Evolutionary conservation across 2,888 invertebrate species (phyloP).

Genomic region (Hyppa rectilinea): DNA sequence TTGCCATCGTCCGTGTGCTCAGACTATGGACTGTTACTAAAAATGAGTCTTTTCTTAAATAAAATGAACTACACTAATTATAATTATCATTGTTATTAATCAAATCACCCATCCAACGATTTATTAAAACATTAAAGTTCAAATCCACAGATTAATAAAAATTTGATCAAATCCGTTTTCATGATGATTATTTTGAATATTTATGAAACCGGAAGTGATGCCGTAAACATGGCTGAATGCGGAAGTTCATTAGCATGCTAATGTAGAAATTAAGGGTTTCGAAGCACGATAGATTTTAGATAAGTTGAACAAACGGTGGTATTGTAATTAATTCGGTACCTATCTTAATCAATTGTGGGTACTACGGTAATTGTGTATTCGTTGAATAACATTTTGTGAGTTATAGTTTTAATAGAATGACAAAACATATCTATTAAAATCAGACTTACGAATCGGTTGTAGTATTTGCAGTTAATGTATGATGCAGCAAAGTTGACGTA

Average conservation of each 20-base stretch:
- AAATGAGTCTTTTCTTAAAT: too few relatives aligned
- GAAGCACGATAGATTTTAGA: slow-evolving; percentile 26
- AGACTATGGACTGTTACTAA: too few relatives aligned
- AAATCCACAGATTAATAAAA: slow-evolving; percentile 19
- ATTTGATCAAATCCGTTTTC: background rate
- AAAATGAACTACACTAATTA: too few relatives aligned
- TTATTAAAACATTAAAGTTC: slow-evolving; percentile 2
- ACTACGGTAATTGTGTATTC: too few relatives aligned
- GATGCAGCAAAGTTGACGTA: too few relatives aligned
- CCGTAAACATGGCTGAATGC: slow-evolving; percentile 34
- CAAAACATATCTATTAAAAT: too few relatives aligned
- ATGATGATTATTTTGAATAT: slow-evolving; percentile 32
- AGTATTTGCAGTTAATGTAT: too few relatives aligned
- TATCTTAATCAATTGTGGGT: too few relatives aligned
- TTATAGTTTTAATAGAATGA: too few relatives aligned
- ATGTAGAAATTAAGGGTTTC: slow-evolving; percentile 51
- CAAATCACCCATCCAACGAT: background rate
- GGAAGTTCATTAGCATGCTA: slow-evolving; percentile 47
- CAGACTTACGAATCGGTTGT: too few relatives aligned
- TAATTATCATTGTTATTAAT: background rate
- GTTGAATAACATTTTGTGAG: too few relatives aligned
- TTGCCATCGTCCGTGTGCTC: too few relatives aligned
- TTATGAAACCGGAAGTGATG: slow-evolving; percentile 37
- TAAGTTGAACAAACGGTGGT: background rate
- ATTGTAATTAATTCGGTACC: background rate